A percentile compares a stretch with the other conserved stretches of the same genome.
These are phyloP conservation scores for Myotis planiceps DNA, from an alignment of 2,797 vertebrate genomes.

Conservation along the genomic window DNA sequence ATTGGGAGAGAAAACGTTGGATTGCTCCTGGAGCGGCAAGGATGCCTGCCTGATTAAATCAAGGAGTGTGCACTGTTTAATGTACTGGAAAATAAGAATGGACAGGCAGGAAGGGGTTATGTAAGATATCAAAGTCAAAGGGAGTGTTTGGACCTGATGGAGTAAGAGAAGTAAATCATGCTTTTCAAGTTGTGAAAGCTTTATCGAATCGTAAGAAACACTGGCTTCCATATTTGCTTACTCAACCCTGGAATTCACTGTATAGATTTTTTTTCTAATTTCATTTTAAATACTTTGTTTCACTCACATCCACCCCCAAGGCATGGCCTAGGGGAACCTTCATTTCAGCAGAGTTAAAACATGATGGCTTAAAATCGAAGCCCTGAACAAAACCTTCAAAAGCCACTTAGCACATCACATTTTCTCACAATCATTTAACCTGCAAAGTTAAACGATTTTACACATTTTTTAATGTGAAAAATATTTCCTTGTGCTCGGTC, in stretches of 20 bases:
- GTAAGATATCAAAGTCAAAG: conserved; percentile 47
- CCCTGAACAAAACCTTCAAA: background rate
- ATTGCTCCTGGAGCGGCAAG: background rate
- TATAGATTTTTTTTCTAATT: background rate
- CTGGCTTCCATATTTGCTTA: background rate
- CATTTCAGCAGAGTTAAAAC: background rate
- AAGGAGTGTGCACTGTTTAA: background rate
- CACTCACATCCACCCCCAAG: background rate
- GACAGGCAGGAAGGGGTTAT: conserved; percentile 34
- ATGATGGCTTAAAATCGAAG: background rate
- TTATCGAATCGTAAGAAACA: background rate
- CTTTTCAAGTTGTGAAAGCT: conserved; percentile 13
- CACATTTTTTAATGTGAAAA: background rate
- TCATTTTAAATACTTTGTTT: conserved; percentile 24
- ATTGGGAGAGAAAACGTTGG: background rate
- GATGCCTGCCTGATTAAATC: background rate
- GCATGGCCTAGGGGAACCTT: background rate
- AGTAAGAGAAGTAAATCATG: background rate
- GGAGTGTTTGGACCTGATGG: conserved; percentile 5
- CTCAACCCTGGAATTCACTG: background rate
- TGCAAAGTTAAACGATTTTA: background rate
- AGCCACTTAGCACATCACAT: background rate
- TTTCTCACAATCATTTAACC: background rate
- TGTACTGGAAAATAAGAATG: background rate
- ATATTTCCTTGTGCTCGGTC: background rate